Percentiles rank a stretch among this genome's conserved stretches.
Conservation (phyloP, 1,140 invertebrate genomes). For the Papilio polytes region DNA sequence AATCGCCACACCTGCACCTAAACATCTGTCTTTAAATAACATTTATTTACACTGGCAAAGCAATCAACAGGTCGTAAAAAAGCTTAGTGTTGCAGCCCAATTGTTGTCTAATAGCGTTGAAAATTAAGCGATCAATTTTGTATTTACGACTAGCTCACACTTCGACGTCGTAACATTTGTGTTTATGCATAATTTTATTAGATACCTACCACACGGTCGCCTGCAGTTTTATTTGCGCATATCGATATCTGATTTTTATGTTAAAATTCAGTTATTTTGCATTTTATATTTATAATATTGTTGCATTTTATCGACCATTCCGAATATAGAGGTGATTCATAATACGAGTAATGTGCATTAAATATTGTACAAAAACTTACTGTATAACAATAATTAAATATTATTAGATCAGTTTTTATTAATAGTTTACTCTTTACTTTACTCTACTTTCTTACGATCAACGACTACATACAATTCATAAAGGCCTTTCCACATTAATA, state of each 20-base stretch:
- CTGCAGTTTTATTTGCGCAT: constrained; percentile 37
- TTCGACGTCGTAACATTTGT: constrained; percentile 16
- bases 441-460: background rate
- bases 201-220: constrained; percentile 33
- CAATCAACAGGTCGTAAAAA: constrained; percentile 31
- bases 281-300: constrained; percentile 21
- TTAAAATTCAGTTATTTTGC: constrained; percentile 26
- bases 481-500: background rate
- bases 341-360: background rate
- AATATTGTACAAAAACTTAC: background rate
- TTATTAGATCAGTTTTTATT: too few species aligned
- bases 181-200: constrained; percentile 40
- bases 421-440: background rate
- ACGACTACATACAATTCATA: background rate
- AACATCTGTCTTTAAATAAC: constrained; percentile 2
- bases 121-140: constrained; percentile 37
- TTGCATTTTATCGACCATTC: constrained; percentile 10
- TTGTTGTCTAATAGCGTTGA: constrained; percentile 36
- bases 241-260: constrained; percentile 30
- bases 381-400: too few species aligned
- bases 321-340: constrained; percentile 12
- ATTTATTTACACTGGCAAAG: background rate
- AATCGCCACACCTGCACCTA: background rate
- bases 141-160: constrained; percentile 40
- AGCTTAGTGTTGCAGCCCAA: constrained; percentile 5